Conservation (phyloP, 1,140 invertebrate genomes). For the Spodoptera litura region DNA sequence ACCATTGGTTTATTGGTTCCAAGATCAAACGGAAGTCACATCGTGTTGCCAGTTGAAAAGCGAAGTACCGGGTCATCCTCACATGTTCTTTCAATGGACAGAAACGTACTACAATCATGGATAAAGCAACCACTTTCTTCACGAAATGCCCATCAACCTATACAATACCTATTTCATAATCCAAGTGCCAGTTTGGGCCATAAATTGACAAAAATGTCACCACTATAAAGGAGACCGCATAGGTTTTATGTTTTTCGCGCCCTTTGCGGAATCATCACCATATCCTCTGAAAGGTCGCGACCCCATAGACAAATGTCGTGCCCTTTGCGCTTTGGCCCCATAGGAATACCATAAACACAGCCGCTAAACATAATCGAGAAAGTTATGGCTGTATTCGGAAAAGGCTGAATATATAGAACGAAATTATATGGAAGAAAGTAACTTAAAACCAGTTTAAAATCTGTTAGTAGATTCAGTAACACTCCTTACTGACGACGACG, state of each 20-base stretch:
- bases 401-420: background rate
- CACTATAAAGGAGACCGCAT: conserved; percentile 61
- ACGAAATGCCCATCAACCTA: background rate
- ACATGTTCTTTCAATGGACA: no score
- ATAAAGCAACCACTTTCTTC: background rate
- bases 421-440: background rate
- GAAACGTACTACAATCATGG: no score
- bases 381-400: background rate
- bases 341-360: conserved; percentile 54
- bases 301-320: conserved; percentile 70
- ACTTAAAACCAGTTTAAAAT: no score
- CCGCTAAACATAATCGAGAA: conserved; percentile 10
- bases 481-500: no score
- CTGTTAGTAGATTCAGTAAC: no score
- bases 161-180: conserved; percentile 11
- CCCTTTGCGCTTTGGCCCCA: conserved; percentile 65
- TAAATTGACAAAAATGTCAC: conserved; percentile 65
- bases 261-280: conserved; percentile 64
- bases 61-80: no score
- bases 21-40: no score
- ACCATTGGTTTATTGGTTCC: no score
- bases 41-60: no score
- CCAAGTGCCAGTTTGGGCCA: conserved; percentile 1
- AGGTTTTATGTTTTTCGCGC: conserved; percentile 65
- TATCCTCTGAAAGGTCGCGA: conserved; percentile 73